Base-by-base conservation (phyloP, 2,797 vertebrate species). In the Periophthalmus magnuspinnatus region DNA sequence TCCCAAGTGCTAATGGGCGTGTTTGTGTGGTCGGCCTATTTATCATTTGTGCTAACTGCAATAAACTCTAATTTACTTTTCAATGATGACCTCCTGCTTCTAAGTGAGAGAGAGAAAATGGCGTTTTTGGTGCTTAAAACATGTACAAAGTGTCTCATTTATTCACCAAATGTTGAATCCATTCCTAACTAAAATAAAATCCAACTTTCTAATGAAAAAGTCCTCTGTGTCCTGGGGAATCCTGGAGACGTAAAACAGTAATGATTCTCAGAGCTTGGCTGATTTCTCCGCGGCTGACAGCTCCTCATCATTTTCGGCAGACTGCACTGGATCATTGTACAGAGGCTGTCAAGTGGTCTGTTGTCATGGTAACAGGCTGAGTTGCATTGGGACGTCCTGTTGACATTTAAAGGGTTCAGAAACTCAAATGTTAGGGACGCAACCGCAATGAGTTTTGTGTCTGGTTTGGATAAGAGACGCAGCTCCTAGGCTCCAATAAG, bases 351-450 rank as follows among this genome's bases (percentile, higher is more conserved):
- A 80, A 87, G 75, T 77, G 34, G 58, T 65, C 66, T 0, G 88
- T 91, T 75, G 87, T 81, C 86, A 89, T 86, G 83, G 86, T 72
- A 82, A 90, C 86, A 19, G 50, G 64, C 76, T 36, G 70, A 78
- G 63, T 75, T 69, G 65, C 68, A 52, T 68, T 28, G 61, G 13
- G 67, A 38, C 68, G 77, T 80, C 76, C 86, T 67, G 78, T 86
- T 88, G 89, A 86, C 86, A 88, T 91, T 90, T 84, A 68, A 69
- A 59, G 67, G 70, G 63, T 81, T 86, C 68, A 85, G 83, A 81
- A 65, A 79, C 78, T 88, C 83, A 74, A 83, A 82, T 86, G 68
- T 55, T 63, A 78, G 82, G 78, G 77, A 61, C 76, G 50, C 63
- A 80, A 71, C 73, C 74, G 34, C 65, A 72, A 65, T 45, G 65